Percentiles rank a stretch among this genome's conserved stretches.
These are phyloP conservation scores for Xanthia togata DNA, from an alignment of 2,888 invertebrate species.

Conservation along the genomic window DNA sequence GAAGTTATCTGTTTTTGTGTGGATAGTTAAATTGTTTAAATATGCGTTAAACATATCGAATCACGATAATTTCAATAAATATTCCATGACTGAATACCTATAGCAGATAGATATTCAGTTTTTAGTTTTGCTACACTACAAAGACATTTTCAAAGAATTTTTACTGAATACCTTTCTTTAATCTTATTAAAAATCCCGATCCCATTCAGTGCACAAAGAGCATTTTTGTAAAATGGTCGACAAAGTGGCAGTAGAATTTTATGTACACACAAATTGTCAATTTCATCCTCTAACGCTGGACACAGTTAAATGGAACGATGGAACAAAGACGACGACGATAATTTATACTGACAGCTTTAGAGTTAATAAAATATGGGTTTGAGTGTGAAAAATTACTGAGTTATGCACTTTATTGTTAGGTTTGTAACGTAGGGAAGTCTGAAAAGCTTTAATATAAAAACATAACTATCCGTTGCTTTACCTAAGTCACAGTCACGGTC, in stretches of 20 bases:
- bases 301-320: background rate
- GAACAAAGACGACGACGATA: background rate
- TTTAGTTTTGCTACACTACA: background rate
- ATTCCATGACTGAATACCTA: background rate
- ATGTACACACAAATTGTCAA: background rate
- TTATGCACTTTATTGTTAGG: background rate
- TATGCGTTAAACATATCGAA: too few relatives aligned
- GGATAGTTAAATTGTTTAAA: background rate
- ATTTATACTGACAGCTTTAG: background rate
- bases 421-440: background rate
- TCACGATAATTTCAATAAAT: too few relatives aligned
- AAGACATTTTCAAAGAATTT: background rate
- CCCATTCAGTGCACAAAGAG: too few relatives aligned
- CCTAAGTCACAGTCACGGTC: background rate
- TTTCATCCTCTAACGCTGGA: background rate
- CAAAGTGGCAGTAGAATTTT: too few relatives aligned
- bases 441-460: background rate
- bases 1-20: background rate
- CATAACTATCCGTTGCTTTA: background rate
- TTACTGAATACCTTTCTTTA: background rate
- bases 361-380: background rate
- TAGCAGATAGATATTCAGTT: background rate
- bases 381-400: too few relatives aligned
- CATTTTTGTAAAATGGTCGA: too few relatives aligned
- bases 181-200: background rate